Conservation (phyloP, 2,888 invertebrate species). For the Iselma pallidipennis region DNA sequence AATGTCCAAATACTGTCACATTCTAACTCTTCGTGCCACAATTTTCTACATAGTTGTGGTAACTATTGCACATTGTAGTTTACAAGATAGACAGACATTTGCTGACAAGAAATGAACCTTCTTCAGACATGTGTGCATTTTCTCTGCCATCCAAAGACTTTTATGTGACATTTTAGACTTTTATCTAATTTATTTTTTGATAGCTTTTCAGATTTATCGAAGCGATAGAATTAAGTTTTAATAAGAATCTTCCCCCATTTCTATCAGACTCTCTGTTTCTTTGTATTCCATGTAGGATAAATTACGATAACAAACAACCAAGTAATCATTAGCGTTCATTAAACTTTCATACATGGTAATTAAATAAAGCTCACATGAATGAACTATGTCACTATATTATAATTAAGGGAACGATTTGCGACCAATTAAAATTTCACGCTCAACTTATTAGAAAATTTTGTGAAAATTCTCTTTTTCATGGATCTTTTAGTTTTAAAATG, state of each 20-base stretch:
- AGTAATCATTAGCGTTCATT: constrained; percentile 3
- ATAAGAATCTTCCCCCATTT: constrained; percentile 13
- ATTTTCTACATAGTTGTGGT: constrained; percentile 21
- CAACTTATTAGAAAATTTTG: constrained; percentile 13
- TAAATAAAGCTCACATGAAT: constrained; percentile 5
- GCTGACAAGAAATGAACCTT: constrained; percentile 13
- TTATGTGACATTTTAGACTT: constrained; percentile 10
- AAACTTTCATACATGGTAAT: constrained; percentile 4
- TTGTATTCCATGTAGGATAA: constrained; percentile 8
- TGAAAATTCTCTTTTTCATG: neutral
- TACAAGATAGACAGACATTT: constrained; percentile 14
- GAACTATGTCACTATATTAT: constrained; percentile 13
- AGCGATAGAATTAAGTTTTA: constrained; percentile 22
- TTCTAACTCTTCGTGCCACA: constrained; percentile 17
- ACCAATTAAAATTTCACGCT: constrained; percentile 34
- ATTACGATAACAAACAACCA: neutral
- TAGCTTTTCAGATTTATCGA: constrained; percentile 21
- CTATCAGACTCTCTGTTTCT: too few relatives aligned
- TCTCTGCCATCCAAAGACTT: constrained; percentile 16
- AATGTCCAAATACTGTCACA: constrained; percentile 3
- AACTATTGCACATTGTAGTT: constrained; percentile 18
- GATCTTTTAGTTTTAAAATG: neutral
- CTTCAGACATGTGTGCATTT: constrained; percentile 12
- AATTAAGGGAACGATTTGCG: too few relatives aligned
- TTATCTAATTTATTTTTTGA: constrained; percentile 23